Conservation (phyloP, 2,797 vertebrate species). For the Cheirogaleus major region DNA sequence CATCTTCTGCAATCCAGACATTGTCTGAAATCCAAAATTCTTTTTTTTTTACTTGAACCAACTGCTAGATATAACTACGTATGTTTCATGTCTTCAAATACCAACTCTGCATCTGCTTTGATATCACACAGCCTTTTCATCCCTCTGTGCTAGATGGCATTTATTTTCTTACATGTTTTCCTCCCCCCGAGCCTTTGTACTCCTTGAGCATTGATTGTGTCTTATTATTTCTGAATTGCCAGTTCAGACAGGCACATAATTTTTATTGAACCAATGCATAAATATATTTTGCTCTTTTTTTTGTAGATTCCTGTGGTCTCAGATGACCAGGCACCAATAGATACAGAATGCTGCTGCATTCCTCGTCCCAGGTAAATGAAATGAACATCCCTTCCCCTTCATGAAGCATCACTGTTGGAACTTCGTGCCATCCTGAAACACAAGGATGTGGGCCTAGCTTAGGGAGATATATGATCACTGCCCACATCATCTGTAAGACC, state of each 20-base stretch:
- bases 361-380: background rate
- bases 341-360: background rate
- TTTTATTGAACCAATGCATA: background rate
- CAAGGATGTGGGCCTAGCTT: background rate
- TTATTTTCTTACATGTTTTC: background rate
- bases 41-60: background rate
- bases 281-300: background rate
- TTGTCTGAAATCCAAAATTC: background rate
- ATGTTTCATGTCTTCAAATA: background rate
- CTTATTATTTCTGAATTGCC: background rate
- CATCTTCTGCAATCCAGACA: background rate
- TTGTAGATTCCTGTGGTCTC: background rate
- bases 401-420: background rate
- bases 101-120: background rate
- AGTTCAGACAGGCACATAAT: background rate
- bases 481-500: background rate
- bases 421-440: background rate
- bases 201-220: background rate
- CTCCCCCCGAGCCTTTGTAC: background rate
- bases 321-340: background rate
- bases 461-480: too few species aligned
- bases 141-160: background rate
- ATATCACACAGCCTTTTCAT: too few species aligned
- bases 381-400: background rate
- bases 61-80: background rate